A percentile compares a stretch with the other conserved stretches of the same genome.
Evolutionary conservation across 2,113 vertebrate genomes (phyloP).

Genomic region (Cnemophilus loriae): DNA sequence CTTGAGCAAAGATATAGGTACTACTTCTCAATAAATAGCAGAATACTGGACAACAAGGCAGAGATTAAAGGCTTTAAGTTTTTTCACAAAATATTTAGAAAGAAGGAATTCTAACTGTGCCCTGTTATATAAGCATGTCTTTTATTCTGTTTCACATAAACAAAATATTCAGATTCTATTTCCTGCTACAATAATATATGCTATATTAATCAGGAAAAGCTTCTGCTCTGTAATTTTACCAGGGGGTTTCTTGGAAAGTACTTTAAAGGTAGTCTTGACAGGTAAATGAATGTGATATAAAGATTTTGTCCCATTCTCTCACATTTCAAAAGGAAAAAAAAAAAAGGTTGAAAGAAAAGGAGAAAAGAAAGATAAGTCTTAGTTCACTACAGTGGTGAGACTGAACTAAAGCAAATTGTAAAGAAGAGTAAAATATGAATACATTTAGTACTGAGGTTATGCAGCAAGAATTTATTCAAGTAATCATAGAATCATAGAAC

Average conservation of each 20-base stretch:
- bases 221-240: not conserved
- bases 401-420: not conserved
- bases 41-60: not conserved
- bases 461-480: not conserved
- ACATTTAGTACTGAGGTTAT: not conserved
- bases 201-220: not conserved
- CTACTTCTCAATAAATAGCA: not conserved
- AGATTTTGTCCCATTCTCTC: not conserved
- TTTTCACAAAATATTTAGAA: not conserved
- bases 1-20: not conserved
- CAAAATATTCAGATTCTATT: not conserved
- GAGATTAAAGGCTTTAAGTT: not conserved
- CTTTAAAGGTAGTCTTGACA: not conserved
- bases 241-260: not conserved
- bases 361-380: not conserved
- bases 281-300: not conserved
- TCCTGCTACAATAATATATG: not conserved
- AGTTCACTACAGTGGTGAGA: not conserved
- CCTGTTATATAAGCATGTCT: not conserved
- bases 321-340: not conserved
- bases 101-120: not conserved
- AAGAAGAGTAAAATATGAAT: not conserved
- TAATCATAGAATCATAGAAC: not conserved
- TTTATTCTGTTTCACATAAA: not conserved
- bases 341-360: not conserved